A percentile compares a stretch with the other conserved stretches of the same genome.
Conservation (phyloP, 1,140 invertebrate species). For the Dolichoris vasculosae region DNA sequence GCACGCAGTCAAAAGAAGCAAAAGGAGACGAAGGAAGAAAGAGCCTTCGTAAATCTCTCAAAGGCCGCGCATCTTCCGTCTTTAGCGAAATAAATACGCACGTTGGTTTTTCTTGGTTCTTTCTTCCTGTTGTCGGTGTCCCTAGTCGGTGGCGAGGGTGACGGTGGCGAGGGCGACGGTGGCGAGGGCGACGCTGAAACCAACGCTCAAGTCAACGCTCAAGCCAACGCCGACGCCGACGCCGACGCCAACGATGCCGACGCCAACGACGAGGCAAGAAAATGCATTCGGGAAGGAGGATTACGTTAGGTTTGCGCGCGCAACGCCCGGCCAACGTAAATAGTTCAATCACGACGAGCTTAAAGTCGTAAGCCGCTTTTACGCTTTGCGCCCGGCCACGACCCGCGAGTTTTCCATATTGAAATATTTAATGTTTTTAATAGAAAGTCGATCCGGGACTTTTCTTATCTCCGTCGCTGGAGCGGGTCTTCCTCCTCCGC, state of each 20-base stretch:
- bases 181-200: too few relatives aligned
- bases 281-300: conserved; percentile 30
- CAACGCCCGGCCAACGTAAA: conserved; percentile 58
- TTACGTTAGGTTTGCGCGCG: conserved; percentile 50
- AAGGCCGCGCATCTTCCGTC: conserved; percentile 43
- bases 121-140: too few relatives aligned
- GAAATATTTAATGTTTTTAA: conserved; percentile 63
- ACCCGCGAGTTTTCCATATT: conserved; percentile 54
- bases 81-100: not conserved
- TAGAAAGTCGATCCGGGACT: conserved; percentile 57
- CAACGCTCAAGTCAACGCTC: too few relatives aligned
- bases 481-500: too few relatives aligned
- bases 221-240: too few relatives aligned
- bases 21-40: not conserved
- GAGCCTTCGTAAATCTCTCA: conserved; percentile 27
- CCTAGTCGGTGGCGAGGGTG: too few relatives aligned
- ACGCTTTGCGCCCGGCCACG: not conserved
- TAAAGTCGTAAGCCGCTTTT: conserved; percentile 60
- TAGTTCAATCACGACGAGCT: conserved; percentile 64
- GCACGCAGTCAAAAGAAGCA: not conserved
- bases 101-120: conserved; percentile 34
- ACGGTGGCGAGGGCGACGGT: too few relatives aligned
- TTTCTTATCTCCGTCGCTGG: conserved; percentile 14
- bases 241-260: not conserved
- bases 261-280: not conserved